Evolutionary conservation across 2,797 vertebrate genomes (phyloP).

Genomic region (Urophycis tenuis): DNA sequence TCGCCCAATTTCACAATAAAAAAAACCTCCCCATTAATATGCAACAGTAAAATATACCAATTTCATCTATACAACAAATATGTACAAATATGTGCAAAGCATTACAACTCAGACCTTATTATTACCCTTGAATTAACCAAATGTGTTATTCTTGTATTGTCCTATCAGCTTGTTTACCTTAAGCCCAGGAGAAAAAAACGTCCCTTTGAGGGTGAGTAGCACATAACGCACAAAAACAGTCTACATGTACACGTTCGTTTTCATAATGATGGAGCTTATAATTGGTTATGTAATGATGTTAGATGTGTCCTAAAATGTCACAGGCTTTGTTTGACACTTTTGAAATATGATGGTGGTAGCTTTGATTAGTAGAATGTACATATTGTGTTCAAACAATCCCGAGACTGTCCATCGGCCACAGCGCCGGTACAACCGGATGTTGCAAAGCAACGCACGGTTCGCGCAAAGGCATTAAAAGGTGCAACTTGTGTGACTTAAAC

Average conservation of each 20-base stretch:
- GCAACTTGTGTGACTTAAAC: too few species aligned
- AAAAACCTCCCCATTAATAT: slow-evolving; percentile 22
- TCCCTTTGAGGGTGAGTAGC: neutral
- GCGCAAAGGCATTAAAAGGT: too few species aligned
- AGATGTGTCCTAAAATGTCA: neutral
- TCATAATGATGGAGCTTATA: neutral
- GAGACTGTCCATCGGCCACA: neutral
- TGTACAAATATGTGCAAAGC: slow-evolving; percentile 52
- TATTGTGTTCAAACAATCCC: neutral
- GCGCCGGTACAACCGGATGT: neutral
- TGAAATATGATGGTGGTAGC: neutral
- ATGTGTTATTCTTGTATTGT: neutral
- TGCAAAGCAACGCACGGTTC: neutral
- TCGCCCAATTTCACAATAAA: slow-evolving; percentile 15
- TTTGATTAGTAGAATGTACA: neutral
- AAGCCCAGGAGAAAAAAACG: neutral
- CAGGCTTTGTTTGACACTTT: neutral
- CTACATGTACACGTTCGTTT: neutral
- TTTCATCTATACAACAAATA: slow-evolving; percentile 18
- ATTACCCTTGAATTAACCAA: neutral
- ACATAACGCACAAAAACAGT: neutral
- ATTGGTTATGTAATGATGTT: neutral
- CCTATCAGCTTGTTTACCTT: neutral
- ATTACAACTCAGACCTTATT: slow-evolving; percentile 12
- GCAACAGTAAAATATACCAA: slow-evolving; percentile 20